phyloP scores from a whole-genome alignment of 1,140 invertebrate genomes.

The Adelges cooleyi region DNA sequence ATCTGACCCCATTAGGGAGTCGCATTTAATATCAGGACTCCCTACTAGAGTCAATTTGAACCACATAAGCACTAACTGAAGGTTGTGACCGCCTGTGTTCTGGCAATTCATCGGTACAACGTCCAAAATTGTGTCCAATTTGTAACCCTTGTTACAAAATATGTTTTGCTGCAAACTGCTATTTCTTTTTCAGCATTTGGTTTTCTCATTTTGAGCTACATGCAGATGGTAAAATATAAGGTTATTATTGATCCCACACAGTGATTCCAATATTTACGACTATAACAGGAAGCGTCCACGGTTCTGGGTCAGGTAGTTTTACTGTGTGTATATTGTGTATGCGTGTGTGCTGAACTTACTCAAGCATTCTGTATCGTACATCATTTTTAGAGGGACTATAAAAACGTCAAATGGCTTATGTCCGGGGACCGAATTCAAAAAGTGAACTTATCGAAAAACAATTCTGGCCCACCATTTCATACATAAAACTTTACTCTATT shows the following conservation, averaged over 20 bases:
- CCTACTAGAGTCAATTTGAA: constrained; percentile 95
- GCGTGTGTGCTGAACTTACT: background rate
- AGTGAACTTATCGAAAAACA: constrained; percentile 16
- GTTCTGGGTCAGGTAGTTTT: too few relatives aligned
- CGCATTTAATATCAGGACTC: constrained; percentile 74
- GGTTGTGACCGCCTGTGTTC: background rate
- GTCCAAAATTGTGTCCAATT: too few relatives aligned
- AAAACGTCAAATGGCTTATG: constrained; percentile 21
- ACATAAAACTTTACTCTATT: constrained; percentile 14
- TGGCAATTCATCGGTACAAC: too few relatives aligned
- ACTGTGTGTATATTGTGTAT: too few relatives aligned
- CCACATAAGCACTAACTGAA: constrained; percentile 38
- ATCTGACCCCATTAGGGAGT: constrained; percentile 93
- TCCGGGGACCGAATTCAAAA: constrained; percentile 23
- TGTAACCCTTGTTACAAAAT: too few relatives aligned
- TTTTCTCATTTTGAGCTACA: too few relatives aligned
- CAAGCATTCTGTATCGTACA: constrained; percentile 1
- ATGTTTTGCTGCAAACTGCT: too few relatives aligned
- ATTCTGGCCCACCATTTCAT: constrained; percentile 8
- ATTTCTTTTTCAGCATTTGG: too few relatives aligned
- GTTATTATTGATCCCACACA: constrained; percentile 3
- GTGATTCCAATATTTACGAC: constrained; percentile 3
- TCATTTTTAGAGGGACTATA: constrained; percentile 26
- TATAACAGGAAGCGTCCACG: background rate
- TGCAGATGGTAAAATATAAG: too few relatives aligned